Base-by-base conservation (phyloP, 23 tunicate species). In the Trididemnum nubilum region DNA sequence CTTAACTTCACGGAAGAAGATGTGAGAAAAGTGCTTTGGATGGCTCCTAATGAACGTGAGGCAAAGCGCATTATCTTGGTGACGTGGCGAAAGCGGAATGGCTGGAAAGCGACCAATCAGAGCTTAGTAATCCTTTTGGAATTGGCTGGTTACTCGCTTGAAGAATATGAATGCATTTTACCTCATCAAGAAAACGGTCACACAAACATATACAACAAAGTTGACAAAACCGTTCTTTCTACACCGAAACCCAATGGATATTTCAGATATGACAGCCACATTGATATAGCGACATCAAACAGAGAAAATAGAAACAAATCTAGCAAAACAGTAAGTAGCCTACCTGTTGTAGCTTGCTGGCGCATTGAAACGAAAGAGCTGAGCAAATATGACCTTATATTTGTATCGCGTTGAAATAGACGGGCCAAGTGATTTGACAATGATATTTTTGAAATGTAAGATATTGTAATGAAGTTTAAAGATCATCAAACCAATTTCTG, bases 21-120 rank as follows among this genome's bases (percentile, higher is more conserved):
- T 22, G 90, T 90, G 2, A 38, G 37, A 36, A 79, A 78, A 54
- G 34, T 59, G 5, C 40, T 73, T 0, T 29, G 61, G 0, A 76
- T 49, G 3, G 34, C 9, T 52, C 81, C 29, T 30, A 74, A 76
- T 2, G 76, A 76, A 60, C 73, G 67, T 29, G 87, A 76, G 19
- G 60, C 52, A 30, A 91, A 91, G 70, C 76, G 23, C 34, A 73
- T 60, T 9, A 34, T 91, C 0, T 67, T 91, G 28, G 36, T 91
- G 38, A 71, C 57, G 76, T 91, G 97, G 97, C 82, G 97, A 28
- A 77, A 71, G 69, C 75, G 49, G 30, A 72, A 81, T 35, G 88
- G 88, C 30, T 91, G 87, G 90, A 76, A 77, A 33, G 97, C 97
- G 29, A 85, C 97, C 33, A 72, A 54, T 21, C 97, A 91, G 51